A percentile compares a stretch with the other conserved stretches of the same genome.
Evolutionary conservation across 2,888 invertebrate species (phyloP).

Genomic region (Drosophila seclusa): DNA sequence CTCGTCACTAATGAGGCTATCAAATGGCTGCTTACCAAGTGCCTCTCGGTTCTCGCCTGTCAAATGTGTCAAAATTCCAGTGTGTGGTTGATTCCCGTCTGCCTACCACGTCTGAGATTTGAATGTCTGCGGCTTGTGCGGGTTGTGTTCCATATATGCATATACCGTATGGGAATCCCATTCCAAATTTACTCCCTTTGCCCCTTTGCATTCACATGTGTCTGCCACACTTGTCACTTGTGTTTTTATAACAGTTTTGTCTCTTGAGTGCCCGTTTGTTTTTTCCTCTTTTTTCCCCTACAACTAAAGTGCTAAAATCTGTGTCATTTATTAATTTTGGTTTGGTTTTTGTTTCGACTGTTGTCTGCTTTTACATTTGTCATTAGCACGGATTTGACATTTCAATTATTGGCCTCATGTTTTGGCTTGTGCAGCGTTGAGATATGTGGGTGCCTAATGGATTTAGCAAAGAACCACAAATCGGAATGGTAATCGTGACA

Average conservation of each 20-base stretch:
- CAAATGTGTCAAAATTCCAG: slow-evolving; percentile 77
- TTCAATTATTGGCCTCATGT: slow-evolving; percentile 69
- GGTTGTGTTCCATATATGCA: slow-evolving; percentile 39
- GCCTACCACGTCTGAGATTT: slow-evolving; percentile 57
- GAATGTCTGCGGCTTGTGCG: slow-evolving; percentile 49
- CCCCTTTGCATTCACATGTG: slow-evolving; percentile 52
- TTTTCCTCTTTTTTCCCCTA: slow-evolving; percentile 17
- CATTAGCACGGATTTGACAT: slow-evolving; percentile 77
- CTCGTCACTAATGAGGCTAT: slow-evolving; percentile 78
- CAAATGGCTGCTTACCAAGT: slow-evolving; percentile 77
- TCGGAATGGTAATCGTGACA: slow-evolving; percentile 41
- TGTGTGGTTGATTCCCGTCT: slow-evolving; percentile 47
- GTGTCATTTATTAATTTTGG: slow-evolving; percentile 75
- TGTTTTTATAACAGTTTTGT: slow-evolving; percentile 75
- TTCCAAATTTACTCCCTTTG: slow-evolving; percentile 4
- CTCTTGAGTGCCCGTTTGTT: slow-evolving; percentile 56
- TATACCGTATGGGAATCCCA: slow-evolving; percentile 14
- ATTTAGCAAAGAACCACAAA: slow-evolving; percentile 33
- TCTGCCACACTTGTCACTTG: slow-evolving; percentile 80
- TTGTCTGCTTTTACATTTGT: slow-evolving; percentile 62
- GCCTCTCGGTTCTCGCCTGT: slow-evolving; percentile 66
- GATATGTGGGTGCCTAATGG: slow-evolving; percentile 55
- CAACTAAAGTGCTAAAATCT: slow-evolving; percentile 76
- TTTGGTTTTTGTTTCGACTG: slow-evolving; percentile 31
- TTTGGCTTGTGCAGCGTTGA: slow-evolving; percentile 27